Conservation (phyloP, 2,888 invertebrate species). For the Sphaerophoria rueppellii region DNA sequence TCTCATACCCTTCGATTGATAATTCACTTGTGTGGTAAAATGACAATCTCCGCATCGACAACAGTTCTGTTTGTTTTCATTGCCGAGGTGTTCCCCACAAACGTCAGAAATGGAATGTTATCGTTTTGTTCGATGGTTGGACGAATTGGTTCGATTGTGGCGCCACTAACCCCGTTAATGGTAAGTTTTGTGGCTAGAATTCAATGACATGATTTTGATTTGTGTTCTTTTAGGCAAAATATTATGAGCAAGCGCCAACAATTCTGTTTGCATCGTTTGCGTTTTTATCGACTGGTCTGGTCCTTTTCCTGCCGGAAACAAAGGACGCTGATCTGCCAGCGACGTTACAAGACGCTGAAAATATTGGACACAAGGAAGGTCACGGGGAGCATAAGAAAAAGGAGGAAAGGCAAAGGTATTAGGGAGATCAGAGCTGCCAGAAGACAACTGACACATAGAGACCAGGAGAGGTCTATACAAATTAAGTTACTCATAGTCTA, state of each 20-base stretch:
- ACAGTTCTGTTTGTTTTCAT: slow-evolving; percentile 87
- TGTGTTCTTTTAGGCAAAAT: slow-evolving; percentile 75
- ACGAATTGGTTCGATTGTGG: slow-evolving; percentile 86
- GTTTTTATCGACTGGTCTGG: slow-evolving; percentile 84
- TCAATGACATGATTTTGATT: too few species aligned
- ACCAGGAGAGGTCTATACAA: too few species aligned
- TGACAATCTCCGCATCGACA: slow-evolving; percentile 86
- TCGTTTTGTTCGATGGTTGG: slow-evolving; percentile 88
- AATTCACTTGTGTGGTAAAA: slow-evolving; percentile 85
- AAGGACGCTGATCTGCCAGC: slow-evolving; percentile 85
- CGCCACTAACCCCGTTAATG: slow-evolving; percentile 82
- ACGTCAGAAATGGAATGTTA: slow-evolving; percentile 85
- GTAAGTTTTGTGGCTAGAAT: neutral
- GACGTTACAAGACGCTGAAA: slow-evolving; percentile 85
- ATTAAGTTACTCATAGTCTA: too few species aligned
- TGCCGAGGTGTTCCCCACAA: slow-evolving; percentile 88
- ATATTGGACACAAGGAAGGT: slow-evolving; percentile 74
- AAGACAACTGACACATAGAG: too few species aligned
- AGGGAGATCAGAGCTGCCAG: too few species aligned
- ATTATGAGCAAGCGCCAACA: slow-evolving; percentile 83
- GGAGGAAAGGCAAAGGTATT: neutral
- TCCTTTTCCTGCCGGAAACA: slow-evolving; percentile 86
- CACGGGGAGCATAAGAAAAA: neutral
- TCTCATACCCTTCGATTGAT: slow-evolving; percentile 75
- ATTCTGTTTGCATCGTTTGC: slow-evolving; percentile 85